These are phyloP conservation scores for Ecdyonurus torrentis DNA, from an alignment of 2,888 invertebrate species.

Conservation along the genomic window DNA sequence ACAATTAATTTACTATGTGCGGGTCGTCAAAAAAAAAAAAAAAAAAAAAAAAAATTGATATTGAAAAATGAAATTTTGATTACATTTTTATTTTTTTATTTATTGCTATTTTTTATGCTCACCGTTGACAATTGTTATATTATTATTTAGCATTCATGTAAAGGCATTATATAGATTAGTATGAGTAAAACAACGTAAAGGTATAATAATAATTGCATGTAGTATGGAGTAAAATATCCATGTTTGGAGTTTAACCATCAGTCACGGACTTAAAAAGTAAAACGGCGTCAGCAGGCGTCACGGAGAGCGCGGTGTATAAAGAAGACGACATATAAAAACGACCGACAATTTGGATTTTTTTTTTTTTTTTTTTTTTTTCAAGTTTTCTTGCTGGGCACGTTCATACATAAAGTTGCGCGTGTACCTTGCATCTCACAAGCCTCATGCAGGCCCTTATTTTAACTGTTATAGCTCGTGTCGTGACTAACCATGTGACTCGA, in stretches of 20 bases:
- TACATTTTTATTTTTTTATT: not conserved
- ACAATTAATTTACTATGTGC: not conserved
- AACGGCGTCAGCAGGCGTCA: not conserved
- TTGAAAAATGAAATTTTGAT: no score
- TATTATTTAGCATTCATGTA: not conserved
- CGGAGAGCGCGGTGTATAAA: not conserved
- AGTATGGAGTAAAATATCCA: not conserved
- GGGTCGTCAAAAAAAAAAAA: not conserved
- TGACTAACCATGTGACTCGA: not conserved
- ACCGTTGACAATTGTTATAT: not conserved
- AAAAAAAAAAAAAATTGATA: no score
- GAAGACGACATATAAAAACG: not conserved
- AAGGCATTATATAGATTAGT: not conserved
- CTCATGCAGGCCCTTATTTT: no score
- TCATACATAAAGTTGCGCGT: no score
- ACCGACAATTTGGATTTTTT: not conserved
- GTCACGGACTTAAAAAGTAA: no score
- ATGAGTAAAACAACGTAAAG: not conserved
- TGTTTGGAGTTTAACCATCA: no score
- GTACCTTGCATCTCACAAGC: no score
- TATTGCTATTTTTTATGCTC: not conserved
- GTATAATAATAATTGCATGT: not conserved
- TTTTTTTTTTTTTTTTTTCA: no score
- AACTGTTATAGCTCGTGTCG: no score
- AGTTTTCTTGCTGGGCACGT: not conserved